Evolutionary conservation across 2,888 invertebrate genomes (phyloP).

Genomic region (Druceiella hillmani): DNA sequence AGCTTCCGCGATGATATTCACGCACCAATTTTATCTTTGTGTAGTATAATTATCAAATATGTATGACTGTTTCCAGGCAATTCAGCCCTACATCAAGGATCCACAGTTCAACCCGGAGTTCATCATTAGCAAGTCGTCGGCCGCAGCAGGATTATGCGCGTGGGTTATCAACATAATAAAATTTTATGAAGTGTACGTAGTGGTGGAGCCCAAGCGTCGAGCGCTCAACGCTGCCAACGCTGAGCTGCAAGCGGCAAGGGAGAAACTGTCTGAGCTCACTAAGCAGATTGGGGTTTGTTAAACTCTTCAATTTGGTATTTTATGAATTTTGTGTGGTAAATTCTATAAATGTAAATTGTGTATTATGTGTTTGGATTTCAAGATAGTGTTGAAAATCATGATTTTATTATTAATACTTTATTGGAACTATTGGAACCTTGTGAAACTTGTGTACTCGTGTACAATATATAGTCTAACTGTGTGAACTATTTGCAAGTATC

Average conservation of each 20-base stretch:
- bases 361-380: no score
- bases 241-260: slow-evolving; percentile 75
- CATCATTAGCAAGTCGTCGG: slow-evolving; percentile 79
- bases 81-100: slow-evolving; percentile 56
- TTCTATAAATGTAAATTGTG: no score
- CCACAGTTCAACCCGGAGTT: slow-evolving; percentile 81
- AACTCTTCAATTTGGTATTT: not conserved
- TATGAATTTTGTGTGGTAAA: no score
- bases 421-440: no score
- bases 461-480: no score
- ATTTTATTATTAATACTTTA: no score
- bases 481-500: no score
- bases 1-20: no score
- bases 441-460: no score
- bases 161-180: slow-evolving; percentile 92
- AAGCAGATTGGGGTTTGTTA: slow-evolving; percentile 56
- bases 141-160: slow-evolving; percentile 88
- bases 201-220: slow-evolving; percentile 86
- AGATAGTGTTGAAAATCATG: no score
- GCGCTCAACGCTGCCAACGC: slow-evolving; percentile 82
- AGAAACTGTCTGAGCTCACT: slow-evolving; percentile 72
- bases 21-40: no score
- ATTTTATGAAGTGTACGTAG: slow-evolving; percentile 85
- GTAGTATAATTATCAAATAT: not conserved
- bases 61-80: slow-evolving; percentile 32